Base-by-base conservation (phyloP, 2,113 vertebrate genomes). In the Gymnarchus niloticus region DNA sequence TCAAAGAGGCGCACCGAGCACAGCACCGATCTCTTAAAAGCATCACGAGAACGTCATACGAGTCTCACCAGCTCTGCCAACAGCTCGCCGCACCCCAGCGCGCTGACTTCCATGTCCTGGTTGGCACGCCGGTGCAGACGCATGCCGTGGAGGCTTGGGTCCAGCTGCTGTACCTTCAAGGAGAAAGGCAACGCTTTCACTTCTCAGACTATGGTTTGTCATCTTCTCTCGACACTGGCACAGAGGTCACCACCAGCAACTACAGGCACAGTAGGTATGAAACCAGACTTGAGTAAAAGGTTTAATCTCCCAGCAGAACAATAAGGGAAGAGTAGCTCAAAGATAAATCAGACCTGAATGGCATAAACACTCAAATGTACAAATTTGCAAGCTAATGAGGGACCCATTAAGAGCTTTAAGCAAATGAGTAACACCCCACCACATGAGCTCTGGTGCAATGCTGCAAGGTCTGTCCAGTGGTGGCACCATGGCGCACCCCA, bases 111-210 rank as follows among this genome's bases (percentile, higher is more conserved):
- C 1, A 87, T 76, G 0, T 90, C 93, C 87, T 93, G 93, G 52
- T 93, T 93, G 0, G 87, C 90, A 17, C 86, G 52, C 76, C 93
- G 93, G 88, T 94, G 94, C 84, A 96, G 94, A 0, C 95, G 95
- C 17, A 97, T 92, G 56, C 95, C 91, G 21, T 96, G 94, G 88
- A 93, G 88, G 85, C 90, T 92, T 9, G 94, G 94, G 56, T 98
- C 96, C 93, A 98, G 88, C 56, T 96, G 96, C 85, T 95, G 96
- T 92, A 95, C 95, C 97, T 98, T 88, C 37, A n/a, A 4, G 41
- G 69, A 87, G 86, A 76, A 89, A 89, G 89, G 83, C 89, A 87
- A 69, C 8, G 46, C 17, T 56, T 76, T 88, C 89, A 87, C 76
- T 89, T 23, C 33, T 19, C 21, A 44, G 87, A 90, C 84, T 65